Base-by-base conservation (phyloP, 2,888 invertebrate genomes). In the Diplolepis rosae region DNA sequence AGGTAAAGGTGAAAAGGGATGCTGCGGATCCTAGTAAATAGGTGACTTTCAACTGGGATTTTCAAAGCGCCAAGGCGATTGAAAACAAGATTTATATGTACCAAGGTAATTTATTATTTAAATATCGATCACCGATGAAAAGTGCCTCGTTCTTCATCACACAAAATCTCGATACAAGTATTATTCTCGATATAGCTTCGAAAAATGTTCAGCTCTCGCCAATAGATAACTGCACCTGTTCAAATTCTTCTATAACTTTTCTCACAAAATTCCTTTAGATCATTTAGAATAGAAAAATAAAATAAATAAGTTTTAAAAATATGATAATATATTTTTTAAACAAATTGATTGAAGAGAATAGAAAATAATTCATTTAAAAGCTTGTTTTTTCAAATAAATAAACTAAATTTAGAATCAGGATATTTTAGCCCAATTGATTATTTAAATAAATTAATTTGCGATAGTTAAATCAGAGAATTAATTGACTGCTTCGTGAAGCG, bases 71-170 rank as follows among this genome's bases (percentile, higher is more conserved):
- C 52, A 50, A 45, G n/a, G 65, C 42, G 65, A 69, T 70, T 71
- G 76, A 77, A 76, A 72, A 66, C 39, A 39, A 71, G 68, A 71
- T 76, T 73, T 74, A 74, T 69, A n/a, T n/a, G n/a, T n/a, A 65
- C 65, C 18, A 70, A 52, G 67, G 39, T 66, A 65, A 73, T 71
- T 71, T 73, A 65, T 73, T 71, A 67, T 72, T 71, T 67, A 52
- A 42, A 51, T 18, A 30, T 27, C 3, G 11, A 22, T 5, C 35
- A n/a, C 24, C 13, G 39, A 11, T 24, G 35, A 61, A 56, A 61
- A 35, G 56, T 24, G 22, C 24, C 24, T 61, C 56, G 13, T 35
- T 61, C 11, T 18, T 39, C 13, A 61, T n/a, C 7, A 2, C 5
- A 35, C 13, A 6, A 35, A 61, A 61, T 32, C 2, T 35, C 39